These are phyloP conservation scores for Salpingus planirostris DNA, from an alignment of 2,888 invertebrate genomes.

Conservation along the genomic window DNA sequence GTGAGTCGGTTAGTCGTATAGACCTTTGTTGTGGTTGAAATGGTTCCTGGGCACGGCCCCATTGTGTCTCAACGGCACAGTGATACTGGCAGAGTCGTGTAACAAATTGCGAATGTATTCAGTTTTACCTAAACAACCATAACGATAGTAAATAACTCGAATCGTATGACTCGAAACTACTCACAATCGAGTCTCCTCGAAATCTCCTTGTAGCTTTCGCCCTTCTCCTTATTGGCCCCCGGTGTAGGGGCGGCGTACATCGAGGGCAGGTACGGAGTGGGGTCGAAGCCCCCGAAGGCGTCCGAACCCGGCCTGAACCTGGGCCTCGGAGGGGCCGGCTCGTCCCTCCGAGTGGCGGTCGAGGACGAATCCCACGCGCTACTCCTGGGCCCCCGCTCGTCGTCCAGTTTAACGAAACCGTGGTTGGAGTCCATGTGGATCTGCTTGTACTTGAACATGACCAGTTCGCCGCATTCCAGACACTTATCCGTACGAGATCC, in stretches of 20 bases:
- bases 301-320: not conserved
- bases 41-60: slow-evolving; percentile 37
- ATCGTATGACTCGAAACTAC: slow-evolving; percentile 17
- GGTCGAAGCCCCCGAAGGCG: slow-evolving; percentile 8
- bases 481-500: slow-evolving; percentile 64
- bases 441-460: slow-evolving; percentile 60
- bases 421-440: slow-evolving; percentile 58
- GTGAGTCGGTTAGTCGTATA: not conserved
- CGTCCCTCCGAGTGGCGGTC: slow-evolving; percentile 3
- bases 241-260: slow-evolving; percentile 19
- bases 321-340: not conserved
- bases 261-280: slow-evolving; percentile 19
- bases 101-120: slow-evolving; percentile 40
- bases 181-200: slow-evolving; percentile 38
- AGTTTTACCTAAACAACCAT: slow-evolving; percentile 31
- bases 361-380: slow-evolving; percentile 38
- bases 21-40: slow-evolving; percentile 39
- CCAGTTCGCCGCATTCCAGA: slow-evolving; percentile 55
- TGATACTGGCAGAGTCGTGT: slow-evolving; percentile 40
- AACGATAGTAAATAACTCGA: no score
- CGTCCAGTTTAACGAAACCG: slow-evolving; percentile 52
- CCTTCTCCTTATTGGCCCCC: slow-evolving; percentile 37
- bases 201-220: slow-evolving; percentile 38
- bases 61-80: slow-evolving; percentile 35
- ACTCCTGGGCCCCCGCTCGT: slow-evolving; percentile 45